Base-by-base conservation (phyloP, 2,113 vertebrate genomes). In the Malurus melanocephalus region DNA sequence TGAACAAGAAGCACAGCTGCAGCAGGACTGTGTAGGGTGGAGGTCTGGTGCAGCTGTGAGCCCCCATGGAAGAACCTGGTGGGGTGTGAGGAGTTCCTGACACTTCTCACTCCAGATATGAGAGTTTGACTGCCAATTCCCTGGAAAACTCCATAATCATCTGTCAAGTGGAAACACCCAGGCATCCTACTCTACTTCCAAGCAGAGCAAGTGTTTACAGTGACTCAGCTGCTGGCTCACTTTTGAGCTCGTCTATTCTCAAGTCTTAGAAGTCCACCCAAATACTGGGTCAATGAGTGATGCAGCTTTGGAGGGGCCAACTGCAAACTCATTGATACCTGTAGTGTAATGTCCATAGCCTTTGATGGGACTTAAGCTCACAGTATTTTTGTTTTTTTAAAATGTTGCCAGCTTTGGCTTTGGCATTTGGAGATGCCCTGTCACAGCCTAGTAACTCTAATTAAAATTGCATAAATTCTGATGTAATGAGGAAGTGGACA, bases 311-410 rank as follows among this genome's bases (percentile, higher is more conserved):
- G 48, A 79, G 23, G 11, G 21, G 15, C 10, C 38, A 61, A 16
- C 30, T 80, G 16, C 10, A 46, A 57, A 59, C 8, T 77, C 35
- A 40, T 17, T 0, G 0, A 28, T 49, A 35, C 18, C 6, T 5
- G 15, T 22, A 64, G 18, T 62, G 33, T 23, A 59, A 65, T 51
- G 26, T 73, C 69, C 4, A 7, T 30, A 38, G 59, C 7, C 16
- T 77, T 69, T 88, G n/a, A 15, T 88, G 55, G 27, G 48, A 83
- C 14, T 66, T 64, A 49, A 45, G 15, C 20, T 76, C 33, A 42
- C 21, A 32, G 17, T 65, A 38, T 65, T 86, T 62, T 33, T 62
- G 6, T 6, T 65, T 72, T 75, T 51, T 35, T 11, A 27, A 55
- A 48, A 10, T 67, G 4, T 35, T 87, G 3, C 86, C 92, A 40